A percentile compares a stretch with the other conserved stretches of the same genome.
Evolutionary conservation across 1,140 invertebrate species (phyloP).

Genomic region (Leptopilina boulardi): DNA sequence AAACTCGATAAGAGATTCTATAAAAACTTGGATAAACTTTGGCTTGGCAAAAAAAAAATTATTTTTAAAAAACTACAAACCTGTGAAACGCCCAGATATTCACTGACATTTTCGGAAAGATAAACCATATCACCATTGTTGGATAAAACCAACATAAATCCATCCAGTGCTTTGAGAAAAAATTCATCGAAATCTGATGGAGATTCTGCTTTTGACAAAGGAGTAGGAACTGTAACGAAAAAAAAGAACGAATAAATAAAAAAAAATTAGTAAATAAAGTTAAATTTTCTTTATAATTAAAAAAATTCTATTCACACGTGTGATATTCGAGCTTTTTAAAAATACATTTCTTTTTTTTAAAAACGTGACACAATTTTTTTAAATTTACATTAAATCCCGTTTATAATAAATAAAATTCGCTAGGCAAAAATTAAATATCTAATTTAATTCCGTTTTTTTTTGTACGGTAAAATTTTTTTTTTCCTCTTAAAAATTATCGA

Average conservation of each 20-base stretch:
- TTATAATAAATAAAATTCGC: too few species aligned
- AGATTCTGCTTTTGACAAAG: constrained; percentile 68
- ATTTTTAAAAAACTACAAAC: constrained; percentile 74
- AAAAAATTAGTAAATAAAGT: constrained; percentile 16
- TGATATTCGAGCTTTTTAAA: too few species aligned
- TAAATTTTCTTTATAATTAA: constrained; percentile 23
- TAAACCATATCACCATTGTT: constrained; percentile 93
- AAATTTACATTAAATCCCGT: too few species aligned
- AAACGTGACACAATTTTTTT: too few species aligned
- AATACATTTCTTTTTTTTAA: too few species aligned
- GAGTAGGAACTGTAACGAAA: constrained; percentile 62
- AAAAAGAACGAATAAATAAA: constrained; percentile 28
- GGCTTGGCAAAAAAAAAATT: not conserved
- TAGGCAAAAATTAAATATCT: too few species aligned
- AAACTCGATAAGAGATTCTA: too few species aligned
- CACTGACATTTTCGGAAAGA: constrained; percentile 92
- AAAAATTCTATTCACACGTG: too few species aligned
- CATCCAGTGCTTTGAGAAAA: constrained; percentile 89
- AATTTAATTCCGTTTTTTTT: too few species aligned
- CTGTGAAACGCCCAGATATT: constrained; percentile 93
- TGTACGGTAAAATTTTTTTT: constrained; percentile 5
- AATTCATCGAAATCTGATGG: constrained; percentile 77
- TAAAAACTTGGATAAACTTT: too few species aligned
- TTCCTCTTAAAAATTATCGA: not conserved
- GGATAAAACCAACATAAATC: constrained; percentile 90